Evolutionary conservation across 1,140 invertebrate genomes (phyloP).

Genomic region (Diplogasteroides magnus): DNA sequence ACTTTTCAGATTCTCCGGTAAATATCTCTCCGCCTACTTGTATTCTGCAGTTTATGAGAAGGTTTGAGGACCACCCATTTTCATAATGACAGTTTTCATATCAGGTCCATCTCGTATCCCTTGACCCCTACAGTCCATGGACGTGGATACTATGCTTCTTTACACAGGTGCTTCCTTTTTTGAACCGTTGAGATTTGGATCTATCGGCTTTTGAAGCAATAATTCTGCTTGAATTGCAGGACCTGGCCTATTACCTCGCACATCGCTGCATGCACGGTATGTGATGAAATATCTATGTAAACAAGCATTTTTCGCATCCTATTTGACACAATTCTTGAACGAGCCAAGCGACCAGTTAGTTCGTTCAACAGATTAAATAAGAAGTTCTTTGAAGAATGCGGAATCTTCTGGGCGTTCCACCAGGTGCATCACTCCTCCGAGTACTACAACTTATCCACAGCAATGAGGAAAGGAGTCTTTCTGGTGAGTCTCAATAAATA

Average conservation of each 20-base stretch:
- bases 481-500: too few relatives aligned
- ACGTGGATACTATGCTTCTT: conserved; percentile 54
- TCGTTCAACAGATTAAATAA: conserved; percentile 11
- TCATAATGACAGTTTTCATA: neutral
- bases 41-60: conserved; percentile 6
- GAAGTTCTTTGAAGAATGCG: conserved; percentile 64
- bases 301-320: neutral
- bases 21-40: conserved; percentile 7
- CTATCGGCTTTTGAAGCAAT: too few relatives aligned
- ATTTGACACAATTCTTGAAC: neutral
- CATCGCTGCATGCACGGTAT: conserved; percentile 60
- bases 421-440: conserved; percentile 93
- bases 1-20: neutral
- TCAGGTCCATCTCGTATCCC: conserved; percentile 45
- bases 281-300: neutral
- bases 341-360: conserved; percentile 2
- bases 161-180: too few relatives aligned
- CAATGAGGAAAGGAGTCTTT: conserved; percentile 49
- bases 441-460: conserved; percentile 81
- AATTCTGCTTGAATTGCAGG: too few relatives aligned
- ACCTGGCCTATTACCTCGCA: conserved; percentile 58
- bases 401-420: conserved; percentile 86
- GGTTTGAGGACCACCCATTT: neutral
- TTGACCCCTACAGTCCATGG: conserved; percentile 46
- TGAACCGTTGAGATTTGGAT: too few relatives aligned